These are phyloP conservation scores for Todiramphus chloris DNA, from an alignment of 2,113 vertebrate genomes.

Conservation along the genomic window DNA sequence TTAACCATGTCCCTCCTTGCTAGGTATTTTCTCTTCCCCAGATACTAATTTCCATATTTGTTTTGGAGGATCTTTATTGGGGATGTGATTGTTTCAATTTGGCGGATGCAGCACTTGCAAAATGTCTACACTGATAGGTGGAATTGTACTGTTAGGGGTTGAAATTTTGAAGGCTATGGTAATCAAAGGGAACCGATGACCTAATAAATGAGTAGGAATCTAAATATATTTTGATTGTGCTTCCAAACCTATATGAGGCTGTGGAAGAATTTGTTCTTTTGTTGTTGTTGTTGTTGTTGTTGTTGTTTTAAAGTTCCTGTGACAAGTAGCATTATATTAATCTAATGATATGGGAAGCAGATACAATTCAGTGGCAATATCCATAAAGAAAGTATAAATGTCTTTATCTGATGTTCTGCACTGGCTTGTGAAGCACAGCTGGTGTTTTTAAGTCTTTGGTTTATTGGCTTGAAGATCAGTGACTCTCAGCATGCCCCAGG, in stretches of 20 bases:
- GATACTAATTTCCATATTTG: background rate
- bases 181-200: background rate
- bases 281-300: too few species aligned
- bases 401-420: background rate
- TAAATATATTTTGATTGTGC: background rate
- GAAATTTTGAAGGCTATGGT: background rate
- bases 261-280: background rate
- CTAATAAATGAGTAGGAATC: background rate
- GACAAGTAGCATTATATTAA: background rate
- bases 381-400: background rate
- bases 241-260: background rate
- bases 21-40: background rate
- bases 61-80: background rate
- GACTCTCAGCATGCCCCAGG: background rate
- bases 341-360: background rate
- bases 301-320: background rate
- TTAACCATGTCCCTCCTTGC: background rate
- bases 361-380: background rate
- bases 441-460: background rate
- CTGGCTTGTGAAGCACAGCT: background rate
- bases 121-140: background rate
- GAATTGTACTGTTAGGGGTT: background rate
- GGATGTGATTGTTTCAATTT: background rate
- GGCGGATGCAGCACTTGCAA: background rate
- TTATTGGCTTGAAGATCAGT: background rate